These are phyloP conservation scores for Hippotragus niger DNA, from an alignment of 2,113 vertebrate genomes.

Conservation along the genomic window DNA sequence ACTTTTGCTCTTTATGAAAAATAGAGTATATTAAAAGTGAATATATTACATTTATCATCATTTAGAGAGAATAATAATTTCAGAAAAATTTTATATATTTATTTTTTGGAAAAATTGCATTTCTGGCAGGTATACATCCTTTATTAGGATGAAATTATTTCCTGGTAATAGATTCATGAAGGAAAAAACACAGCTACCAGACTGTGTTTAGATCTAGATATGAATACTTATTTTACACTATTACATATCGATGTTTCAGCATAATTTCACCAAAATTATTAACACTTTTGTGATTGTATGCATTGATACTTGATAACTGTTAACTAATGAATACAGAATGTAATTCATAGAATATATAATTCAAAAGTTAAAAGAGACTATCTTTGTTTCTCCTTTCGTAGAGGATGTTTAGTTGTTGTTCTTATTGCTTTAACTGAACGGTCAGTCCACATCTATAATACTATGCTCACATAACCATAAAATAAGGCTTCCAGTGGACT, in stretches of 20 bases:
- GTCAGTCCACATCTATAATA: conserved; percentile 61
- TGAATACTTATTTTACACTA: background rate
- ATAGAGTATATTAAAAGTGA: background rate
- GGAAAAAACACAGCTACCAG: background rate
- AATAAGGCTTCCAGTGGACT: conserved; percentile 62
- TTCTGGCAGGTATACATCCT: background rate
- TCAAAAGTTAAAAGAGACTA: conserved; percentile 36
- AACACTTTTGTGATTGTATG: background rate
- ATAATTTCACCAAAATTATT: background rate
- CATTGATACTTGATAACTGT: background rate
- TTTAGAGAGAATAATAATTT: background rate
- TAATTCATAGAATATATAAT: background rate
- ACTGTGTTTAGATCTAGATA: background rate
- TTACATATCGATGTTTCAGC: background rate
- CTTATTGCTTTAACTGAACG: conserved; percentile 60
- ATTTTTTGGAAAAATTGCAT: background rate
- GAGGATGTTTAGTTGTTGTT: conserved; percentile 25
- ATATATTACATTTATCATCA: background rate
- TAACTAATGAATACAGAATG: background rate
- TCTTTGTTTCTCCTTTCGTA: conserved; percentile 37
- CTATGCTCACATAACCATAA: conserved; percentile 61
- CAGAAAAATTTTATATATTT: background rate
- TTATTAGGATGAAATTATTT: background rate
- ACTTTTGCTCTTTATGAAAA: background rate
- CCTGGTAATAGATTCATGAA: background rate